Evolutionary conservation across 2,888 invertebrate genomes (phyloP).

Genomic region (Lithophane semibrunnea): DNA sequence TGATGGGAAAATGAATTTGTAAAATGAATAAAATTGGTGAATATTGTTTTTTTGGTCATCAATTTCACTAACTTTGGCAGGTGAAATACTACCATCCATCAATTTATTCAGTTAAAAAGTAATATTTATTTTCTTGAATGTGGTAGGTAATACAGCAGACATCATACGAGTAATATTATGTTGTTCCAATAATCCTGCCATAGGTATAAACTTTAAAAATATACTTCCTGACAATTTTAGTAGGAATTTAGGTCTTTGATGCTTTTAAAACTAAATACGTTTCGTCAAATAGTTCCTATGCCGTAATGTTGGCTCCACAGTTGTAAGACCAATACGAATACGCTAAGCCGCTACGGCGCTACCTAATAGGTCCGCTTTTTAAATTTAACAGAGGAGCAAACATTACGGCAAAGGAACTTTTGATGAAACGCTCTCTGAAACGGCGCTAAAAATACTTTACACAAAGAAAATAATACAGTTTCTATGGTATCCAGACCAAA

Average conservation of each 20-base stretch:
- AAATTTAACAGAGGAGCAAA: no score
- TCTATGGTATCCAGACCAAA: conserved; percentile 35
- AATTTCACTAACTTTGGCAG: no score
- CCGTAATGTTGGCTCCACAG: no score
- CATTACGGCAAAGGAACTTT: no score
- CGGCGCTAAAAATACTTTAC: neutral
- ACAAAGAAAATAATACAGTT: conserved; percentile 26
- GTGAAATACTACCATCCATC: neutral
- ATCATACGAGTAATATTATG: neutral
- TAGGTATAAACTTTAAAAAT: neutral
- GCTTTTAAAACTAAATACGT: no score
- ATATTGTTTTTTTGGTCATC: neutral
- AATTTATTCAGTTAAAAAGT: neutral
- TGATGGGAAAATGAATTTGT: conserved; percentile 6
- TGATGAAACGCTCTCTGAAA: no score
- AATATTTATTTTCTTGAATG: neutral
- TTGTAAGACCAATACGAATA: no score
- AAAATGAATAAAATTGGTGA: conserved; percentile 2
- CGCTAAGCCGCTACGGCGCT: no score
- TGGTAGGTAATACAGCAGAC: neutral
- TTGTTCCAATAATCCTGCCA: neutral
- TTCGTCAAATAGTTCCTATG: no score
- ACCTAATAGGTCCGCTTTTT: no score
- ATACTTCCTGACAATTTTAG: neutral
- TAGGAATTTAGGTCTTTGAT: neutral